Base-by-base conservation (phyloP, 2,113 vertebrate genomes). In the Zosterops lateralis region DNA sequence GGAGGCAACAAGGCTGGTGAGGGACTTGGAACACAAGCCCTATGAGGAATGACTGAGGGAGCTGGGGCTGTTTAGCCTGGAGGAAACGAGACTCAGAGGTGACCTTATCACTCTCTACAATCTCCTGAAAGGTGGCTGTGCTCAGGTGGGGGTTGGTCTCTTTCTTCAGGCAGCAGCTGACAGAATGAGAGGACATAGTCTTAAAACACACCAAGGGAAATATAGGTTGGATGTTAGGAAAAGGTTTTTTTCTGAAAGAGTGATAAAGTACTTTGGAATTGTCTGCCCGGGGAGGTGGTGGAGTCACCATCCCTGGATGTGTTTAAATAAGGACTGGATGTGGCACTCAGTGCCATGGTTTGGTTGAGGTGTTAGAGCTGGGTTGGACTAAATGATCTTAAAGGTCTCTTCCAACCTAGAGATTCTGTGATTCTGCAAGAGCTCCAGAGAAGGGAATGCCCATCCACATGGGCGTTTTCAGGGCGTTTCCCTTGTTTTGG, bases 81-180 rank as follows among this genome's bases (percentile, higher is more conserved):
- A 54, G 32, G 54, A 79, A 45, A 65, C 32, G 32, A 54, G 40
- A 54, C 32, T 65, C 50, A 36, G 38, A 0, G 19, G 9, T 45
- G 76, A 66, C 40, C 25, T 54, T 12, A 15, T 65, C 25, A 12
- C 12, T 45, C 18, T 65, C 32, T 36, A 15, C 15, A 65, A 12
- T 3, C 10, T 0, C 50, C 32, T 31, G 19, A 66, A 45, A 36
- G 5, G 20, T 9, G 38, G 7, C 0, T 54, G 15, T 2, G 3
- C 5, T 6, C 76, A 45, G 38, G 7, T 29, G 48, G 9, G 31
- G 14, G 9, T 19, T 44, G 61, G 40, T 15, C 32, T 45, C 61
- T 36, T 31, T 31, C 32, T 25, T 40, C 32, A 65, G 25, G 38
- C 48, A 42, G 48, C 38, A 53, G 4, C 48, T 29, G 7, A 36